A percentile compares a stretch with the other conserved stretches of the same genome.
phyloP scores from a whole-genome alignment of 2,797 vertebrate genomes.

The Sebastiscus tertius region DNA sequence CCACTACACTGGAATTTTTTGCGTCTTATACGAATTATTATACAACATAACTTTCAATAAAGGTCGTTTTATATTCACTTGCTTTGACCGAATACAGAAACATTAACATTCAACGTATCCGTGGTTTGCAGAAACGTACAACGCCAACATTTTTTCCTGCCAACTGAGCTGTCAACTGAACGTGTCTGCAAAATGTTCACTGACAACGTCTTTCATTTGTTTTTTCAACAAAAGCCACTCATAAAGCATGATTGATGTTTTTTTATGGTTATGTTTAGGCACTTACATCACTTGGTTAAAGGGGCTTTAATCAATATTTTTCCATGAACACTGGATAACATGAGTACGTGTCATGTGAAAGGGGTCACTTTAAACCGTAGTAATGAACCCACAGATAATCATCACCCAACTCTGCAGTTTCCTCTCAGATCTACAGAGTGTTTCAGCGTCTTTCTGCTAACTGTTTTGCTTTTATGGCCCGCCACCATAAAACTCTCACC shows the following conservation, averaged over 20 bases:
- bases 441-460: not conserved
- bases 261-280: not conserved
- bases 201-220: not conserved
- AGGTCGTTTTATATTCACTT: not conserved
- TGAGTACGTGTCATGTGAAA: not conserved
- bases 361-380: not conserved
- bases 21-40: too few species aligned
- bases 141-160: not conserved
- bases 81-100: not conserved
- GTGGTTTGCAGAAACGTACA: not conserved
- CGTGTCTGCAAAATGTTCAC: not conserved
- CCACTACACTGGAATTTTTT: too few species aligned
- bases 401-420: not conserved
- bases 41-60: too few species aligned
- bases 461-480: not conserved
- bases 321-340: not conserved
- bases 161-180: not conserved
- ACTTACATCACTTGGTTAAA: not conserved
- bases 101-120: not conserved
- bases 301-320: not conserved
- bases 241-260: not conserved
- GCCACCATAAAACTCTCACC: not conserved
- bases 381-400: not conserved
- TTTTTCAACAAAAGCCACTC: not conserved
- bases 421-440: not conserved